These are phyloP conservation scores for Bombus ignitus DNA, from an alignment of 1,140 invertebrate genomes.

Conservation along the genomic window DNA sequence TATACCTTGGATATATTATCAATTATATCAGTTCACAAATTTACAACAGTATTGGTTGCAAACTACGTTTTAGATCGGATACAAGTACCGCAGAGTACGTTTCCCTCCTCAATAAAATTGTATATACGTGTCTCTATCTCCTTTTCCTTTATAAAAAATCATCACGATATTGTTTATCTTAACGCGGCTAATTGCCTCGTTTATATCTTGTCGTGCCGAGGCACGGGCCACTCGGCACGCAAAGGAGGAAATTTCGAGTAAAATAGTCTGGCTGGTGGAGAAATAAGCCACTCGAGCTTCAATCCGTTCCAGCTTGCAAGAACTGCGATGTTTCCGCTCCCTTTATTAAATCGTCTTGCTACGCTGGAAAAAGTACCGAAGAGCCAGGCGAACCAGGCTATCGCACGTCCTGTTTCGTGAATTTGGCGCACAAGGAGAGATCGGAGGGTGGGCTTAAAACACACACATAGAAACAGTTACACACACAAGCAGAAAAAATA, in stretches of 20 bases:
- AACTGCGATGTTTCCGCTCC: slow-evolving; percentile 46
- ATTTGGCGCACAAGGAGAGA: neutral
- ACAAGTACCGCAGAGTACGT: neutral
- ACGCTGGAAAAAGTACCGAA: slow-evolving; percentile 11
- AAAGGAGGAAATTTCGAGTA: slow-evolving; percentile 42
- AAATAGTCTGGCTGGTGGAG: slow-evolving; percentile 28
- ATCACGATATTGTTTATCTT: neutral
- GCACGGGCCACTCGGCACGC: neutral
- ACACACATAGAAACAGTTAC: neutral
- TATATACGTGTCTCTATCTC: neutral
- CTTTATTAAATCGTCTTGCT: slow-evolving; percentile 44
- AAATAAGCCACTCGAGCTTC: slow-evolving; percentile 46
- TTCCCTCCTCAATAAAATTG: neutral
- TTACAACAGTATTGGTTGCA: no score
- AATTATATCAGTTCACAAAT: no score
- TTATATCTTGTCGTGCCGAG: neutral
- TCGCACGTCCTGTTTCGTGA: slow-evolving; percentile 35
- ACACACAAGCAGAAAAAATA: no score
- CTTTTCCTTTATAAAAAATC: neutral
- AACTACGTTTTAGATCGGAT: no score
- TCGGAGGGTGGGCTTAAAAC: neutral
- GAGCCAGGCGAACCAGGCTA: slow-evolving; percentile 10
- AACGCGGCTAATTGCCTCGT: slow-evolving; percentile 23
- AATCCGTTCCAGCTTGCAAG: slow-evolving; percentile 47
- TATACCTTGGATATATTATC: no score